Evolutionary conservation across 2,113 vertebrate genomes (phyloP).

Genomic region (Bagarius yarrelli): DNA sequence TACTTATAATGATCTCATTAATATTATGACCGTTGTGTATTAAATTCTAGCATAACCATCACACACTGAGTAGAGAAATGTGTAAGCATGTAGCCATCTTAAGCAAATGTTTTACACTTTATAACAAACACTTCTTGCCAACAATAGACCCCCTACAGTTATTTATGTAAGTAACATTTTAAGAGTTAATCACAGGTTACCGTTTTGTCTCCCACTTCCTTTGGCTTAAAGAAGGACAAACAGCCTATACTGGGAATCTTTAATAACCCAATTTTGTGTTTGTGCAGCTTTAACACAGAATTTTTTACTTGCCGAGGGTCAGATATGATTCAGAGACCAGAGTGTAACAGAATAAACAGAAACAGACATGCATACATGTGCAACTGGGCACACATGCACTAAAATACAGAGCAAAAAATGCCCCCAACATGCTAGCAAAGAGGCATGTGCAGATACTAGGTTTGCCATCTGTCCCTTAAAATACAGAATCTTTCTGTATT

Average conservation of each 20-base stretch:
- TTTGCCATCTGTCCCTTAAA: too few relatives aligned
- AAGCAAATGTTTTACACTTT: constrained; percentile 16
- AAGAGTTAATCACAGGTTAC: constrained; percentile 49
- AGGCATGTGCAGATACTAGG: constrained; percentile 24
- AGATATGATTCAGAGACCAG: constrained; percentile 60
- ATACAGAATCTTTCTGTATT: too few relatives aligned
- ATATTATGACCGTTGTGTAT: not conserved
- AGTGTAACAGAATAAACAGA: constrained; percentile 52
- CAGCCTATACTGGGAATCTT: constrained; percentile 60
- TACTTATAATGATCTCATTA: constrained; percentile 6
- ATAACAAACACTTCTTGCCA: constrained; percentile 29
- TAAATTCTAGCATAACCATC: not conserved
- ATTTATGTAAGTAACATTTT: constrained; percentile 39
- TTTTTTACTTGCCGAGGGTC: constrained; percentile 61
- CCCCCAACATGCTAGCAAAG: constrained; percentile 11
- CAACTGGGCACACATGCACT: constrained; percentile 51
- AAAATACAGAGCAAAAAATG: constrained; percentile 22
- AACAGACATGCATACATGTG: constrained; percentile 22
- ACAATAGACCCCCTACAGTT: constrained; percentile 22
- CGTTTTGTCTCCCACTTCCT: constrained; percentile 45
- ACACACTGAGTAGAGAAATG: not conserved
- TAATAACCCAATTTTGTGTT: constrained; percentile 59
- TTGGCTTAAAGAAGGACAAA: constrained; percentile 52
- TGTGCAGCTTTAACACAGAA: constrained; percentile 56
- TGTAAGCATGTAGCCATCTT: not conserved